These are phyloP conservation scores for Gobio gobio DNA, from an alignment of 2,113 vertebrate genomes.

Conservation along the genomic window DNA sequence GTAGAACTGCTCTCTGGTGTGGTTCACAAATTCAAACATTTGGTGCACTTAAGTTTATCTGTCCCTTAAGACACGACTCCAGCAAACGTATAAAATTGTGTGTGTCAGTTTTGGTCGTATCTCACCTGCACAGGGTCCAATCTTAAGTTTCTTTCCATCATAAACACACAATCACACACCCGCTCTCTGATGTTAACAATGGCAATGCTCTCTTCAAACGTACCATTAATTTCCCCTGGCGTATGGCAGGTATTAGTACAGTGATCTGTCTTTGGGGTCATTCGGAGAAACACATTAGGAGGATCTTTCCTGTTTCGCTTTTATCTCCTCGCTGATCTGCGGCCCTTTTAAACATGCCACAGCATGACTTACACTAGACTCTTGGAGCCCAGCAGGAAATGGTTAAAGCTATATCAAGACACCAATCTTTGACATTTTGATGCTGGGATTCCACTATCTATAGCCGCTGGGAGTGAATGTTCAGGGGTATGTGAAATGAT, in stretches of 20 bases:
- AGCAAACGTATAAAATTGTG: background rate
- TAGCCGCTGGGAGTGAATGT: background rate
- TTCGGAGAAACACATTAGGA: constrained; percentile 40
- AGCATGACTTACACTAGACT: background rate
- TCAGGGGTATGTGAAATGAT: constrained; percentile 13
- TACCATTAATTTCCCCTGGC: constrained; percentile 46
- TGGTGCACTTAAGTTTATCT: background rate
- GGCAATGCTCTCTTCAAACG: constrained; percentile 30
- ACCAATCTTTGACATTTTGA: constrained; percentile 46
- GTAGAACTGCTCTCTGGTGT: background rate
- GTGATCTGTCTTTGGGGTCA: constrained; percentile 41
- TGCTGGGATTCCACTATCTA: constrained; percentile 13
- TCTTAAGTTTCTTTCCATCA: constrained; percentile 10
- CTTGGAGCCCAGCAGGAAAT: constrained; percentile 13
- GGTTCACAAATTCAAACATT: constrained; percentile 11
- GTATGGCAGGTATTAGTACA: constrained; percentile 43
- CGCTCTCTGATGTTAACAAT: constrained; percentile 9
- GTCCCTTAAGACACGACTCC: background rate
- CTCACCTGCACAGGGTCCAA: background rate
- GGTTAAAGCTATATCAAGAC: constrained; percentile 22
- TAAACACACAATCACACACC: background rate
- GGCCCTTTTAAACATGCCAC: background rate
- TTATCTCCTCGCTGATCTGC: constrained; percentile 35
- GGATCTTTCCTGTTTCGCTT: constrained; percentile 27
- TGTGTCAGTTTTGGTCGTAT: background rate